Percentiles rank a stretch among this genome's conserved stretches.
Conservation (phyloP, 2,113 vertebrate genomes). For the Leucoraja erinaceus region DNA sequence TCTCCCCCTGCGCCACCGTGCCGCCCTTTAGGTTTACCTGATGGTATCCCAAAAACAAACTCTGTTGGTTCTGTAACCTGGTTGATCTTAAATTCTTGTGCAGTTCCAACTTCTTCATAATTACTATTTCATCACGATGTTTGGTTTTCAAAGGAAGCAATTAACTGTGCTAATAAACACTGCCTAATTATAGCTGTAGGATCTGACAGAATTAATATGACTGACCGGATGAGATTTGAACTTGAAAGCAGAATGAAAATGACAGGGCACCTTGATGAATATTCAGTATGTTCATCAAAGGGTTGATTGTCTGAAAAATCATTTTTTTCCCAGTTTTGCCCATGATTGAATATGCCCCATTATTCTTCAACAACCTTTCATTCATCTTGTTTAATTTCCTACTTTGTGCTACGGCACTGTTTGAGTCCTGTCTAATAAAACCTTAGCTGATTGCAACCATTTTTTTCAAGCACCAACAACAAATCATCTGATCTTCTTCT, state of each 20-base stretch:
- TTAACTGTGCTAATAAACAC: constrained; percentile 34
- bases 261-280: not conserved
- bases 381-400: not conserved
- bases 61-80: not conserved
- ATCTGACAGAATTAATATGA: constrained; percentile 33
- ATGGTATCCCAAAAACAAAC: not conserved
- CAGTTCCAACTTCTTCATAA: constrained; percentile 23
- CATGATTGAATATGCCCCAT: not conserved
- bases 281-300: not conserved
- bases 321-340: not conserved
- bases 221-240: not conserved
- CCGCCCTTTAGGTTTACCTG: not conserved
- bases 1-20: too few species aligned
- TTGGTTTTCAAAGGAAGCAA: constrained; percentile 26
- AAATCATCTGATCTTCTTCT: not conserved
- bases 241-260: constrained; percentile 6
- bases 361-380: not conserved
- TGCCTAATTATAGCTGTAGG: constrained; percentile 30
- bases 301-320: not conserved
- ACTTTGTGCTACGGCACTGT: not conserved
- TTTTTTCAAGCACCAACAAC: not conserved
- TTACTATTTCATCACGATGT: constrained; percentile 26
- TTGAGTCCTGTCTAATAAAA: not conserved
- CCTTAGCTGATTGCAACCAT: not conserved
- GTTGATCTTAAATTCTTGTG: constrained; percentile 30